Conservation (phyloP, 2,113 vertebrate genomes). For the Lampris megalopsis region DNA sequence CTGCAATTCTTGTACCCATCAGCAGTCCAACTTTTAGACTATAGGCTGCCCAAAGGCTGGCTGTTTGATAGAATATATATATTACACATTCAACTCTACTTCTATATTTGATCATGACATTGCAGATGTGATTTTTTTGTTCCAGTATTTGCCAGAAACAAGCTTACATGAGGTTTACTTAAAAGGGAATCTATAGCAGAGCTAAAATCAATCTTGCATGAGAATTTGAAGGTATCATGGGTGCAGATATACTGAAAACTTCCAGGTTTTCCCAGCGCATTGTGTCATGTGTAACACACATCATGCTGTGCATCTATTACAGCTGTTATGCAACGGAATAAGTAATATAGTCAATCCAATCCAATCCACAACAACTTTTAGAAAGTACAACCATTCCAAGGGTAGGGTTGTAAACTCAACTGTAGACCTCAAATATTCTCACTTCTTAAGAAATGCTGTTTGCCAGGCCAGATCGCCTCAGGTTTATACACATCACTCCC, state of each 20-base stretch:
- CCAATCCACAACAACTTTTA: background rate
- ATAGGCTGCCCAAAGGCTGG: slow-evolving; percentile 19
- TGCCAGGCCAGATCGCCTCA: slow-evolving; percentile 35
- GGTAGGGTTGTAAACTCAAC: background rate
- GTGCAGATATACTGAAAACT: too few species aligned
- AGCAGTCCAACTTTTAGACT: slow-evolving; percentile 23
- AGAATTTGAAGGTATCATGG: too few species aligned
- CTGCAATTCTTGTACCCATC: too few species aligned
- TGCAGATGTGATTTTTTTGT: background rate
- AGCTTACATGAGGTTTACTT: too few species aligned
- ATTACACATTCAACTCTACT: background rate
- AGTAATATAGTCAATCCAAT: too few species aligned
- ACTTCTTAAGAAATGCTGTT: slow-evolving; percentile 16
- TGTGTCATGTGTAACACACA: background rate
- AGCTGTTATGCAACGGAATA: too few species aligned
- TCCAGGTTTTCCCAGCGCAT: too few species aligned
- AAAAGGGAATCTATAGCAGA: too few species aligned
- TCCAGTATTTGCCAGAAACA: too few species aligned
- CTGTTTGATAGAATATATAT: background rate
- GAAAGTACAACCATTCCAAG: background rate
- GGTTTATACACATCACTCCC: slow-evolving; percentile 11
- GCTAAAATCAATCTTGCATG: too few species aligned
- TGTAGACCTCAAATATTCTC: slow-evolving; percentile 1
- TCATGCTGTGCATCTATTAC: too few species aligned
- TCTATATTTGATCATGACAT: background rate